These are phyloP conservation scores for Coturnix japonica DNA, from an alignment of 2,113 vertebrate species.

Conservation along the genomic window DNA sequence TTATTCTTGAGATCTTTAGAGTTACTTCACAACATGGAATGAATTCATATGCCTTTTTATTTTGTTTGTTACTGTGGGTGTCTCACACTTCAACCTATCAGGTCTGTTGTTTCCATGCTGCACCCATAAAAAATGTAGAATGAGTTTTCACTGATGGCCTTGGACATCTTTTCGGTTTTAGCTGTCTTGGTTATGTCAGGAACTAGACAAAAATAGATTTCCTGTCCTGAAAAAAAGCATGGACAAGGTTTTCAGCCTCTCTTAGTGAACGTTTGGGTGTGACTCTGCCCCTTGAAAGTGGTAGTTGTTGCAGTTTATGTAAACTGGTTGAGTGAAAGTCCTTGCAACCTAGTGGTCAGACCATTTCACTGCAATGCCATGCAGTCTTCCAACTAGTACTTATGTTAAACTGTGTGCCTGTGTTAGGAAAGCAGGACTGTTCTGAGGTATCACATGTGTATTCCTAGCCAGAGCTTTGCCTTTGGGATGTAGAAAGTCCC, in stretches of 20 bases:
- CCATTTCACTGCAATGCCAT: rapidly evolving
- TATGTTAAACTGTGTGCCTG: background rate
- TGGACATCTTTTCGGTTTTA: background rate
- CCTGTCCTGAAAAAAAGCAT: background rate
- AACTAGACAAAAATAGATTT: background rate
- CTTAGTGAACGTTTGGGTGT: background rate
- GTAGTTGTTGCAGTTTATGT: background rate
- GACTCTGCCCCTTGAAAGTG: background rate
- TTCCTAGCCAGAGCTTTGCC: background rate
- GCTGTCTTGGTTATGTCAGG: background rate
- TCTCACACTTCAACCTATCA: background rate
- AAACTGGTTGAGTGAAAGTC: background rate
- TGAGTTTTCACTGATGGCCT: background rate
- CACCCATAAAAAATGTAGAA: background rate
- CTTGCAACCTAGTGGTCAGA: background rate
- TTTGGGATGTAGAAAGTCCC: background rate
- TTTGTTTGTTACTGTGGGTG: background rate
- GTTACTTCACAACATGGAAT: background rate
- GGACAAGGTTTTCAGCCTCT: background rate
- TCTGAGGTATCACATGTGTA: background rate
- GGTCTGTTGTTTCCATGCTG: background rate
- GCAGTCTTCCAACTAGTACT: background rate
- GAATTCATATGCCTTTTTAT: background rate
- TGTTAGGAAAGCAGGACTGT: background rate
- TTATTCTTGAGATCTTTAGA: background rate